Evolutionary conservation across 2,113 vertebrate genomes (phyloP).

Genomic region (Fukomys damarensis): DNA sequence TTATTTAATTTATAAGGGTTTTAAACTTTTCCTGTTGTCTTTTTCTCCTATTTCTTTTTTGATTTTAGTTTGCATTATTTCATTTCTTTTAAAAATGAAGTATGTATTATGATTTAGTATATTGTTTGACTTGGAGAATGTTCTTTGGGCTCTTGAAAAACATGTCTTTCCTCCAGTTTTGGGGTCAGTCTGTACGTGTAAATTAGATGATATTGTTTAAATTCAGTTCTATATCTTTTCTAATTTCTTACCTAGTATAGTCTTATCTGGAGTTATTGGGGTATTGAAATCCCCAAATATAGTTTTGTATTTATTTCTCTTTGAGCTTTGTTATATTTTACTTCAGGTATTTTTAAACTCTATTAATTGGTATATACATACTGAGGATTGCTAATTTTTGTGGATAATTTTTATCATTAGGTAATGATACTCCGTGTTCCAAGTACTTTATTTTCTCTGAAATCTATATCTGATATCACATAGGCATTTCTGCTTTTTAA

Average conservation of each 20-base stretch:
- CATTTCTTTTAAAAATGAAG: not conserved
- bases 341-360: not conserved
- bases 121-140: not conserved
- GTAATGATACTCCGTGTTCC: not conserved
- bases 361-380: not conserved
- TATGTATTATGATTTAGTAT: not conserved
- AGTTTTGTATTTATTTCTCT: not conserved
- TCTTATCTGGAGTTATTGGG: not conserved
- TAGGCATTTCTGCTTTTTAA: not conserved
- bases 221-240: not conserved
- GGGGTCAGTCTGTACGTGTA: not conserved
- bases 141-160: not conserved
- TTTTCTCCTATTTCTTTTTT: conserved; percentile 1
- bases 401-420: not conserved
- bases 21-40: not conserved
- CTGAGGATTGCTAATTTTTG: not conserved
- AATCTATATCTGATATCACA: not conserved
- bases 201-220: not conserved
- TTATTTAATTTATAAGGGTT: not conserved
- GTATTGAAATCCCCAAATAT: not conserved
- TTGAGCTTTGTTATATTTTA: not conserved
- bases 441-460: not conserved
- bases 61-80: not conserved
- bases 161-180: not conserved
- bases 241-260: not conserved